phyloP scores from a whole-genome alignment of 2,888 invertebrate genomes.

The Balanococcus diminutus region DNA sequence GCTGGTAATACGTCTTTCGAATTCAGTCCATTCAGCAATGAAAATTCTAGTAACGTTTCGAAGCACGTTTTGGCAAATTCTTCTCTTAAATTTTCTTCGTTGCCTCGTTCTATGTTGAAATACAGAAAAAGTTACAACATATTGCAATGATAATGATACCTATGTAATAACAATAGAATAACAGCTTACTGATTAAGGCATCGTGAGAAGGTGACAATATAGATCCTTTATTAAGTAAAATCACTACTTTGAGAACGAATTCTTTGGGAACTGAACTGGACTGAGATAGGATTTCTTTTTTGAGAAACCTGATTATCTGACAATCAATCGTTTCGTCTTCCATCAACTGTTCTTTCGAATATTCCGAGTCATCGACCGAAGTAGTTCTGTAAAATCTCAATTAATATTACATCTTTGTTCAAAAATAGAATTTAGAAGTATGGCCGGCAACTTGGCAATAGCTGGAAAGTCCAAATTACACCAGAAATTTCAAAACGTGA shows the following conservation, averaged over 20 bases:
- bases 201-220: conserved; percentile 71
- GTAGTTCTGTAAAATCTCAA: conserved; percentile 28
- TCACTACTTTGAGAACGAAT: conserved; percentile 81
- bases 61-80: conserved; percentile 97
- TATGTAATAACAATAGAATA: neutral
- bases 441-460: neutral
- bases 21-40: conserved; percentile 75
- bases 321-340: conserved; percentile 82
- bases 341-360: conserved; percentile 66
- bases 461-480: no score
- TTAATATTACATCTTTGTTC: neutral
- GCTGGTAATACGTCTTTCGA: conserved; percentile 61
- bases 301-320: conserved; percentile 78
- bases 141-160: neutral
- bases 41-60: conserved; percentile 93
- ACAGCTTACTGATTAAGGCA: conserved; percentile 55
- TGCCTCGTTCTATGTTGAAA: conserved; percentile 52
- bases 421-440: neutral
- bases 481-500: no score
- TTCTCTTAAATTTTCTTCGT: conserved; percentile 74
- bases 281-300: conserved; percentile 82
- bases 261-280: conserved; percentile 78
- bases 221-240: conserved; percentile 82
- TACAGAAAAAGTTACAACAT: neutral
- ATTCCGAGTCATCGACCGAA: conserved; percentile 60